Conservation (phyloP, 37 sponge, comb jelly and placozoan species). For the Spongilla lacustris region DNA sequence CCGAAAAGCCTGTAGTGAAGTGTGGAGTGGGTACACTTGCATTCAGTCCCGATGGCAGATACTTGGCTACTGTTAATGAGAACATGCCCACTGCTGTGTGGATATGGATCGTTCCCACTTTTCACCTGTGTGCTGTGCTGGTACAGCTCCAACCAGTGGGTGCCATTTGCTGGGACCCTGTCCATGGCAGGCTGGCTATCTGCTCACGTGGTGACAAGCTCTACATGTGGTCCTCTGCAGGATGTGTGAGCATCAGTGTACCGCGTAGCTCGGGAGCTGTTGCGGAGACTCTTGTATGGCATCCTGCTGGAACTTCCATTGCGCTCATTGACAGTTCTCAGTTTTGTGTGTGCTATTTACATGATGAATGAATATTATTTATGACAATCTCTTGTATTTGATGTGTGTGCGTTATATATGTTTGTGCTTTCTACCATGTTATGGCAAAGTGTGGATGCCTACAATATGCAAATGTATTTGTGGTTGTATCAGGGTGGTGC, state of each 20-base stretch:
- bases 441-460: too few species aligned
- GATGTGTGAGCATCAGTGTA: conserved; percentile 76
- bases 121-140: conserved; percentile 67
- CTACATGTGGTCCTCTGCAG: conserved; percentile 94
- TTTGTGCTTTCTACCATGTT: too few species aligned
- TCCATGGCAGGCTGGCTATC: conserved; percentile 80
- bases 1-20: conserved; percentile 88
- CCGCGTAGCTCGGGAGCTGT: conserved; percentile 52
- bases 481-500: too few species aligned
- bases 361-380: too few species aligned
- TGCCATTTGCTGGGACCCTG: conserved; percentile 87
- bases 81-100: conserved; percentile 95
- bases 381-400: too few species aligned
- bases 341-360: conserved; percentile 88
- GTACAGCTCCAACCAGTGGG: conserved; percentile 66
- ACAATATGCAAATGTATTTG: too few species aligned
- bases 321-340: conserved; percentile 75
- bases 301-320: conserved; percentile 79
- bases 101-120: conserved; percentile 85
- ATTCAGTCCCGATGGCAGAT: conserved; percentile 84
- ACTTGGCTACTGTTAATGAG: conserved; percentile 89
- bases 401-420: too few species aligned
- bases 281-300: conserved; percentile 74
- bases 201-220: conserved; percentile 80
- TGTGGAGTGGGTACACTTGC: conserved; percentile 78